Evolutionary conservation across 2,888 invertebrate genomes (phyloP).

Genomic region (Globia sparganii): DNA sequence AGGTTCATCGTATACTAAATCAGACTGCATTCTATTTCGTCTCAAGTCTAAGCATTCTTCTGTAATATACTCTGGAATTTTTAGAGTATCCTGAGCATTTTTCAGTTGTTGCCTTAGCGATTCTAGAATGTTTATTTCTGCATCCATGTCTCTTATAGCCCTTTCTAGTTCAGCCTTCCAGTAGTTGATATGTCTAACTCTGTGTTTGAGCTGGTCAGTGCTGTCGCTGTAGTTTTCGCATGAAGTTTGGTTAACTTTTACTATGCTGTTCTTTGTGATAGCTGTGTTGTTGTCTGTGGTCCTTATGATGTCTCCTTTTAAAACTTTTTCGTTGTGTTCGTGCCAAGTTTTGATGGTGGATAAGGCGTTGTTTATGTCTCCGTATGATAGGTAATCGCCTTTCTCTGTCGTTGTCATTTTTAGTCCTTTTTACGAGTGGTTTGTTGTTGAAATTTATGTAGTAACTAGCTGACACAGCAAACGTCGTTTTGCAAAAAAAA

Average conservation of each 20-base stretch:
- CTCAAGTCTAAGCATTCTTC: constrained; percentile 93
- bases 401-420: constrained; percentile 79
- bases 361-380: constrained; percentile 78
- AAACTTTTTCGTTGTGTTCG: constrained; percentile 80
- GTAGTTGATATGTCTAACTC: constrained; percentile 85
- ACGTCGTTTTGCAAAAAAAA: no score
- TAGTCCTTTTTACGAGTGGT: neutral
- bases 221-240: constrained; percentile 84
- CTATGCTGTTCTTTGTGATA: constrained; percentile 85
- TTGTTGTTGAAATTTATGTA: neutral
- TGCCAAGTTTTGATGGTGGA: constrained; percentile 83
- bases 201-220: constrained; percentile 83
- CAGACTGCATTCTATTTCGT: constrained; percentile 92
- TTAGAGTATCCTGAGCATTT: constrained; percentile 83
- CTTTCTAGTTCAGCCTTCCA: constrained; percentile 86
- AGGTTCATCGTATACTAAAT: constrained; percentile 93
- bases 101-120: constrained; percentile 85
- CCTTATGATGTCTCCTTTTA: constrained; percentile 85
- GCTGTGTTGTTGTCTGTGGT: constrained; percentile 85
- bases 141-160: constrained; percentile 85
- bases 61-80: constrained; percentile 85
- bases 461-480: no score
- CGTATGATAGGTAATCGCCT: constrained; percentile 83
- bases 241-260: constrained; percentile 86
- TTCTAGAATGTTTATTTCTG: constrained; percentile 82